Percentiles rank a stretch among this genome's conserved stretches.
These are phyloP conservation scores for Danio rerio DNA, from an alignment of 2,113 vertebrate species.

Conservation along the genomic window DNA sequence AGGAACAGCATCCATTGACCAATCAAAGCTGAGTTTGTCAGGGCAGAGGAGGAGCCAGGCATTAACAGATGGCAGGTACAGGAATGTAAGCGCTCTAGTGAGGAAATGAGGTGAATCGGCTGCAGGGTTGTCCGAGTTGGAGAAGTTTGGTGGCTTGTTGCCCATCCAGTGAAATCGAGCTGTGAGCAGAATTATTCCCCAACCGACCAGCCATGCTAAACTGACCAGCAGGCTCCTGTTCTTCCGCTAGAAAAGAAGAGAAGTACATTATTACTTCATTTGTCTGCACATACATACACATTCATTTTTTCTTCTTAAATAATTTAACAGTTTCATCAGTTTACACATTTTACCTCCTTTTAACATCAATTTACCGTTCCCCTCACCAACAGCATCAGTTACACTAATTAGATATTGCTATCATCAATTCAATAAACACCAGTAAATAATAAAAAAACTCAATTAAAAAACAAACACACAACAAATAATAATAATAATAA, in stretches of 20 bases:
- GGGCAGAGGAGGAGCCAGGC: slow-evolving; percentile 96
- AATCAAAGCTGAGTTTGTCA: slow-evolving; percentile 95
- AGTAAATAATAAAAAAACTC: too few relatives aligned
- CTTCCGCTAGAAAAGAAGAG: slow-evolving; percentile 77
- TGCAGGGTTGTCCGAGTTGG: slow-evolving; percentile 97
- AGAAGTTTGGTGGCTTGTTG: slow-evolving; percentile 97
- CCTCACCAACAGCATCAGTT: too few relatives aligned
- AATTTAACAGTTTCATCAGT: too few relatives aligned
- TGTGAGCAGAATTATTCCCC: slow-evolving; percentile 86
- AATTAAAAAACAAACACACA: too few relatives aligned
- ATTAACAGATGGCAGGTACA: slow-evolving; percentile 91
- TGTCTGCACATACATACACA: too few relatives aligned
- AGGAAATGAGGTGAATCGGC: slow-evolving; percentile 88
- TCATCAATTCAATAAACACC: too few relatives aligned
- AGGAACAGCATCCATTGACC: slow-evolving; percentile 98
- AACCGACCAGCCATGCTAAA: slow-evolving; percentile 84
- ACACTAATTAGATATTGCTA: too few relatives aligned
- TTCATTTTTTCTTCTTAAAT: too few relatives aligned
- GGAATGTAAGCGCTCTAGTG: slow-evolving; percentile 88
- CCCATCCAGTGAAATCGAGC: slow-evolving; percentile 98
- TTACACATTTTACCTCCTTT: too few relatives aligned
- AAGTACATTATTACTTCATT: neutral
- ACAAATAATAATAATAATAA: too few relatives aligned
- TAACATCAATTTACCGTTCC: too few relatives aligned
- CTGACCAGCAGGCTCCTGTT: slow-evolving; percentile 85